Percentiles rank a stretch among this genome's conserved stretches.
phyloP scores from a whole-genome alignment of 1,140 invertebrate species.

The Drosophila tristis region DNA sequence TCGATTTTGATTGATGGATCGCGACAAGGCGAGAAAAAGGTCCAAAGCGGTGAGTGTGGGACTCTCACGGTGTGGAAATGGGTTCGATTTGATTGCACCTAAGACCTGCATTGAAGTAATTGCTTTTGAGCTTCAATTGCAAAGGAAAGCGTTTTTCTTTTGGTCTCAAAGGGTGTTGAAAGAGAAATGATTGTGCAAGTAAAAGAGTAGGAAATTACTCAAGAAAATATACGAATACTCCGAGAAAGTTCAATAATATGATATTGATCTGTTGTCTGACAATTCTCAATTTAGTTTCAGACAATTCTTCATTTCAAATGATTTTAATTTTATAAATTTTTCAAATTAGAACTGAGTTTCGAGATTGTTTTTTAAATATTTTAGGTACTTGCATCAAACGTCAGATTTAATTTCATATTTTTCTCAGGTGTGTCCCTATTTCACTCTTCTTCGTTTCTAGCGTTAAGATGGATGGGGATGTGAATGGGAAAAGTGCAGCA shows the following conservation, averaged over 20 bases:
- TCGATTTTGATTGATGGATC: slow-evolving; percentile 75
- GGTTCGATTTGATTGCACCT: slow-evolving; percentile 18
- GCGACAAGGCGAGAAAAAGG: slow-evolving; percentile 20
- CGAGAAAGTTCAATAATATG: too few species aligned
- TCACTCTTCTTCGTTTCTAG: too few species aligned
- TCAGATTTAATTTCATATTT: too few species aligned
- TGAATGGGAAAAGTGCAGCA: slow-evolving; percentile 25
- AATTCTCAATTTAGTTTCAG: too few species aligned
- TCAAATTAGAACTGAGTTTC: too few species aligned
- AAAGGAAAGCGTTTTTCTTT: slow-evolving; percentile 19
- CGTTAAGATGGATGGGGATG: slow-evolving; percentile 6
- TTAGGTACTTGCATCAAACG: background rate
- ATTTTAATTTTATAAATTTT: too few species aligned
- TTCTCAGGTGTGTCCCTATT: too few species aligned
- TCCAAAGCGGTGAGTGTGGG: slow-evolving; percentile 2
- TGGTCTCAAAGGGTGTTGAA: slow-evolving; percentile 24
- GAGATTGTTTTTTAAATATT: too few species aligned
- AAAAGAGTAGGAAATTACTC: too few species aligned
- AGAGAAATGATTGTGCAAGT: background rate
- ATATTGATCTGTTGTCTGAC: too few species aligned
- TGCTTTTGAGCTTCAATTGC: slow-evolving; percentile 9
- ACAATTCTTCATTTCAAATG: too few species aligned
- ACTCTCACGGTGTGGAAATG: background rate
- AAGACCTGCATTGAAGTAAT: slow-evolving; percentile 20
- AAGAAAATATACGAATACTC: too few species aligned